Conservation (phyloP, 2,888 invertebrate genomes). For the Sphinx pinastri region DNA sequence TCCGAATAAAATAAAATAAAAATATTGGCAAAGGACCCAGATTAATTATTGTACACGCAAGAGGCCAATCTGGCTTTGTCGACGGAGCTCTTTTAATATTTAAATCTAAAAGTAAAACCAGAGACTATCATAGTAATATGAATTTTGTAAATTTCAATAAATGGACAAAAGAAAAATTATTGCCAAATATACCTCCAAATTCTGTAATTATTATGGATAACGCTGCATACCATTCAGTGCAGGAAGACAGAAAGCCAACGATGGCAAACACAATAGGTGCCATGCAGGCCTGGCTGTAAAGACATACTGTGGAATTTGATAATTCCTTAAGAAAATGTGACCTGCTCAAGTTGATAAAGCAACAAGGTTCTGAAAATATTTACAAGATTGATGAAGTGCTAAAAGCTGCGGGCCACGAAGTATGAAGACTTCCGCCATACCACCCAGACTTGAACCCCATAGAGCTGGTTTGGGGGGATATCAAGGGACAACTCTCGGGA, state of each 20-base stretch:
- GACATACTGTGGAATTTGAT: not conserved
- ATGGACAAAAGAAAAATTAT: not conserved
- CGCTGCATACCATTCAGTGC: not conserved
- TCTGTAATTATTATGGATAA: slow-evolving; percentile 2
- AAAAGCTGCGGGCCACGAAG: slow-evolving; percentile 22
- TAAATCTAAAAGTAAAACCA: slow-evolving; percentile 27
- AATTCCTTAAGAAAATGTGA: slow-evolving; percentile 20
- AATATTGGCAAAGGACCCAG: slow-evolving; percentile 6
- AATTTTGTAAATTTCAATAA: slow-evolving; percentile 3
- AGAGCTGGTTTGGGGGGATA: slow-evolving; percentile 11
- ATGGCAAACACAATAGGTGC: not conserved
- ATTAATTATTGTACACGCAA: slow-evolving; percentile 15
- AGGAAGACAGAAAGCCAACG: not conserved
- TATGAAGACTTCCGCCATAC: slow-evolving; percentile 5
- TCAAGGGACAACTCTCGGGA: not conserved
- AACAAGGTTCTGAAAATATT: slow-evolving; percentile 16
- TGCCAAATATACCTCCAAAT: not conserved
- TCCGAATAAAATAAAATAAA: no score
- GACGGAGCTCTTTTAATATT: slow-evolving; percentile 22
- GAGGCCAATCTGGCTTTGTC: slow-evolving; percentile 18
- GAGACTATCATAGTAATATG: slow-evolving; percentile 20
- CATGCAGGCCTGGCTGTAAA: slow-evolving; percentile 5
- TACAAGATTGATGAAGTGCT: slow-evolving; percentile 26
- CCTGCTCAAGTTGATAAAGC: slow-evolving; percentile 22
- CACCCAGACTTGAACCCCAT: slow-evolving; percentile 24